phyloP scores from a whole-genome alignment of 2,797 vertebrate species.

The Sciaenops ocellatus region DNA sequence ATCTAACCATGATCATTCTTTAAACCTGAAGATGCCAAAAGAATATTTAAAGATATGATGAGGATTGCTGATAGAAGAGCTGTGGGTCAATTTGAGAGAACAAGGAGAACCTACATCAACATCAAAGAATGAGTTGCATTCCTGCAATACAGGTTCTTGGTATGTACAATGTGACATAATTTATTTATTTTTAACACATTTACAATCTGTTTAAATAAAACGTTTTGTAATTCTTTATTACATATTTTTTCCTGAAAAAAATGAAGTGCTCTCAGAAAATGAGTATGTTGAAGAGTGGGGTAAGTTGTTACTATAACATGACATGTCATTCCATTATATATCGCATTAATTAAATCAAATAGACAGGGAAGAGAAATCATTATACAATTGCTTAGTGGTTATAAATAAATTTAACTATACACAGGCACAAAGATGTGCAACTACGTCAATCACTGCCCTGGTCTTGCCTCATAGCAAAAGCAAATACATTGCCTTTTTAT shows the following conservation, averaged over 20 bases:
- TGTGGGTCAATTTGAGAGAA: slow-evolving; percentile 72
- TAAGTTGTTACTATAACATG: slow-evolving; percentile 68
- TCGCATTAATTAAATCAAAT: slow-evolving; percentile 79
- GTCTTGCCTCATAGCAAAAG: slow-evolving; percentile 70
- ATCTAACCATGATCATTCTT: slow-evolving; percentile 59
- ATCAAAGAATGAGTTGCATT: slow-evolving; percentile 78
- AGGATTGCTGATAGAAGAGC: slow-evolving; percentile 67
- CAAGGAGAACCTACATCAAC: slow-evolving; percentile 72
- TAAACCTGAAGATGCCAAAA: slow-evolving; percentile 61
- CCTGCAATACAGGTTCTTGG: slow-evolving; percentile 81
- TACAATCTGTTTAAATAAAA: slow-evolving; percentile 87
- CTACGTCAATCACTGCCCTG: slow-evolving; percentile 76
- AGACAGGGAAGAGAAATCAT: slow-evolving; percentile 69
- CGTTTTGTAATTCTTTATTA: slow-evolving; percentile 80
- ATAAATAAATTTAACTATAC: slow-evolving; percentile 85
- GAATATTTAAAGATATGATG: slow-evolving; percentile 51
- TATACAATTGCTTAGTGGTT: slow-evolving; percentile 86
- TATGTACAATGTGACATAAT: slow-evolving; percentile 87
- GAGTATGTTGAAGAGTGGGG: slow-evolving; percentile 73
- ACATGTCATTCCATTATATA: slow-evolving; percentile 69
- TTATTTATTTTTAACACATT: slow-evolving; percentile 83
- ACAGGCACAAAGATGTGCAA: slow-evolving; percentile 76
- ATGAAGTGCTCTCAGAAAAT: slow-evolving; percentile 87
- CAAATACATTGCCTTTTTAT: slow-evolving; percentile 71
- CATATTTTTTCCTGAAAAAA: slow-evolving; percentile 82